phyloP scores from a whole-genome alignment of 2,888 invertebrate species.

The Drosophila fulvimacula region DNA sequence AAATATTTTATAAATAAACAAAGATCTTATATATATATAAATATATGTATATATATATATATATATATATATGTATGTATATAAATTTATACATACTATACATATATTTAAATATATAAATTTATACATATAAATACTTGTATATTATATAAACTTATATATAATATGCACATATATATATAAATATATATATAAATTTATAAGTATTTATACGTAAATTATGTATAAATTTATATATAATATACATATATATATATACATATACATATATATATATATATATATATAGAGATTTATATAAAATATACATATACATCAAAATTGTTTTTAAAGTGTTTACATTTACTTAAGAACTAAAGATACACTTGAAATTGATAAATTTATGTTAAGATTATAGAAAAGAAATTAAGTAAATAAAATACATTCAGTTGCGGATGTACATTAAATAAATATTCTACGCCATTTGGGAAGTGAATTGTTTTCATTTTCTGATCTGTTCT shows the following conservation, averaged over 20 bases:
- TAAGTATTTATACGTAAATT: too few species aligned
- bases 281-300: slow-evolving; percentile 17
- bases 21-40: slow-evolving; percentile 34
- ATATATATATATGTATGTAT: slow-evolving; percentile 32
- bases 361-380: slow-evolving; percentile 50
- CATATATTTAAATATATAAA: too few species aligned
- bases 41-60: slow-evolving; percentile 25
- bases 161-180: slow-evolving; percentile 32
- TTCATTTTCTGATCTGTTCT: slow-evolving; percentile 15
- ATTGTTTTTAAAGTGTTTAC: slow-evolving; percentile 53
- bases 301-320: slow-evolving; percentile 22
- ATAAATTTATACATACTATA: too few species aligned
- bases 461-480: slow-evolving; percentile 47
- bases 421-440: slow-evolving; percentile 53
- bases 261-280: slow-evolving; percentile 22
- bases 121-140: too few species aligned
- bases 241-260: slow-evolving; percentile 23
- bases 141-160: slow-evolving; percentile 17
- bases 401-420: slow-evolving; percentile 52
- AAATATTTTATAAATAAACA: slow-evolving; percentile 44
- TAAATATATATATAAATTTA: slow-evolving; percentile 21
- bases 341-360: slow-evolving; percentile 56
- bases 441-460: slow-evolving; percentile 58
- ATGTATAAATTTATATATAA: slow-evolving; percentile 23
- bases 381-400: slow-evolving; percentile 45